These are phyloP conservation scores for Cydia pomonella DNA, from an alignment of 1,140 invertebrate genomes.

Conservation along the genomic window DNA sequence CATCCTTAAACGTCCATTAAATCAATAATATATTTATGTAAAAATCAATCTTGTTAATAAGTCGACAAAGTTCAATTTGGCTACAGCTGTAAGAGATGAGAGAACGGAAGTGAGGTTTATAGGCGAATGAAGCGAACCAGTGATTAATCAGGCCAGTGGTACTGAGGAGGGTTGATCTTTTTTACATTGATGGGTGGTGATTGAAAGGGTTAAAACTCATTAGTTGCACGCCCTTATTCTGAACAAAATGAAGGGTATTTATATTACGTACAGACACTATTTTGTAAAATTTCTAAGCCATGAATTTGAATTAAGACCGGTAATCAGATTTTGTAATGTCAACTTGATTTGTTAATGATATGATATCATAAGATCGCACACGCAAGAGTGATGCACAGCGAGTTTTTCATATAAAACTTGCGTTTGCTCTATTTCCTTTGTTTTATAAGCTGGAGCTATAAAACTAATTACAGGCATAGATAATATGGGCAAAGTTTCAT, in stretches of 20 bases:
- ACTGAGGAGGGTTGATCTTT: constrained; percentile 62
- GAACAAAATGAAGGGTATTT: not conserved
- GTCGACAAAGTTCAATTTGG: not conserved
- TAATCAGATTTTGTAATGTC: too few relatives aligned
- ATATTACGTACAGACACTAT: not conserved
- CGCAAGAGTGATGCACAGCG: too few relatives aligned
- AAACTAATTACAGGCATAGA: too few relatives aligned
- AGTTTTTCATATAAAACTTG: too few relatives aligned
- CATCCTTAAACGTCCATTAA: not conserved
- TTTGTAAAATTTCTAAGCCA: too few relatives aligned
- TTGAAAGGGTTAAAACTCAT: constrained; percentile 66
- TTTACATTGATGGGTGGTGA: constrained; percentile 56
- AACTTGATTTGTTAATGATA: too few relatives aligned
- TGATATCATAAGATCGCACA: too few relatives aligned
- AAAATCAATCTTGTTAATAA: not conserved
- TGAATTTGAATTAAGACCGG: not conserved
- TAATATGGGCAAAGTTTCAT: too few relatives aligned
- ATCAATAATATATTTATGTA: not conserved
- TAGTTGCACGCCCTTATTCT: constrained; percentile 51
- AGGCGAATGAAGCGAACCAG: constrained; percentile 36
- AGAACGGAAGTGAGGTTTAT: not conserved
- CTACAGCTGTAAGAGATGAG: not conserved
- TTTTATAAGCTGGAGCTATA: too few relatives aligned
- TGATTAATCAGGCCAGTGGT: constrained; percentile 66
- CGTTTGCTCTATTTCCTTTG: too few relatives aligned